Base-by-base conservation (phyloP, 2,797 vertebrate species). In the Spinibarbus caldwelli region DNA sequence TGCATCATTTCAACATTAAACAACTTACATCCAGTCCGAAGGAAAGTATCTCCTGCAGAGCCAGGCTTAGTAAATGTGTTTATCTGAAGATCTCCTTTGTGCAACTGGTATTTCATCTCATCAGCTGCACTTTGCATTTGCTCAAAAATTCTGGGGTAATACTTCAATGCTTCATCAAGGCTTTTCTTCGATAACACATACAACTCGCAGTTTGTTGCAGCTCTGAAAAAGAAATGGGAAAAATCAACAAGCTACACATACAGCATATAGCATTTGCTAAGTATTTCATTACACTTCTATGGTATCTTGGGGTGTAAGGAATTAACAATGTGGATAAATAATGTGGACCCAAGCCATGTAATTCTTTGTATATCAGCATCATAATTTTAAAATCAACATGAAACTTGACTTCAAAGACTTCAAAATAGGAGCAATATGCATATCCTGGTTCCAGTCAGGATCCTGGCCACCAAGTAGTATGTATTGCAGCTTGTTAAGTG, bases 121-220 rank as follows among this genome's bases (percentile, higher is more conserved):
- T 23, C 26, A 45, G 43, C 26, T 71, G 73, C 67, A 14, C 52
- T 78, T 76, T 71, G 84, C 31, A 89, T 19, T 59, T 85, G 47
- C 41, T 29, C n/a, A n/a, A 19, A 86, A 47, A 89, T 85, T 7
- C 21, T 36, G 12, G 88, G 88, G n/a, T 85, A 87, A 73, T 85
- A 85, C 31, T 45, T 75, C 2, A 89, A 26, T 23, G 79, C 70
- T 54, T 85, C 82, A 76, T 87, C 75, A 66, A 89, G 82, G 34
- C 47, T 79, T 67, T 85, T 78, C 82, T 89, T 87, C 34, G 84
- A 52, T 26, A 89, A 68, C 36, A 86, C 82, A 67, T 79, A 86
- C 47, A 89, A 19, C 66, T 87, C 81, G 49, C 85, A 87, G 54
- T 89, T 86, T 66, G 78, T 82, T 59, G 82, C 81, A 78, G 88